Conservation (phyloP, 2,797 vertebrate species). For the Potorous gilbertii region DNA sequence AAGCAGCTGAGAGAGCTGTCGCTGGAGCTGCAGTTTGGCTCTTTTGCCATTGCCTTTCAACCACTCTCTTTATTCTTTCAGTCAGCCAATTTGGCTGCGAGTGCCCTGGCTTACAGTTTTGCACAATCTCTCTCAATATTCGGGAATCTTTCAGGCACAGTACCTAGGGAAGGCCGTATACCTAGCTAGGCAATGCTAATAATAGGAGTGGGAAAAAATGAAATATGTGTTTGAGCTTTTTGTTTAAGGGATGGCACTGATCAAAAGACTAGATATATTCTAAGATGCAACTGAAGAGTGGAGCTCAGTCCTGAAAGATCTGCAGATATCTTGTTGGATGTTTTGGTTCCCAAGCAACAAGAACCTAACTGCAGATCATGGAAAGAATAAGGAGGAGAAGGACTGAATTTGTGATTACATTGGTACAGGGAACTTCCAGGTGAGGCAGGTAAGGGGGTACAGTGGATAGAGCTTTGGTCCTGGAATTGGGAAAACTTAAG, state of each 20-base stretch:
- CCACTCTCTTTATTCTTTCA: slow-evolving; percentile 52
- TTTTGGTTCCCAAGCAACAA: background rate
- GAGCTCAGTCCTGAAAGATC: background rate
- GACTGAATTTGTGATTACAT: background rate
- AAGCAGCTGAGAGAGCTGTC: slow-evolving; percentile 43
- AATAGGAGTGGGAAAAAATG: background rate
- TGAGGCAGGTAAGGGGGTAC: background rate
- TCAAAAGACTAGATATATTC: background rate
- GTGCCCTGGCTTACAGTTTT: background rate
- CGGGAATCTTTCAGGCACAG: slow-evolving; percentile 33
- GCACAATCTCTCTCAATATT: slow-evolving; percentile 28
- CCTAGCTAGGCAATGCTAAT: background rate
- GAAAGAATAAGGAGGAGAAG: background rate
- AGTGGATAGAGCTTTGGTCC: background rate
- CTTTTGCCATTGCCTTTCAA: slow-evolving; percentile 51
- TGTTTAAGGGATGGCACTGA: background rate
- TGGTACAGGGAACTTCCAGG: background rate
- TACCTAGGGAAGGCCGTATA: slow-evolving; percentile 37
- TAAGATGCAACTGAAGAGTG: background rate
- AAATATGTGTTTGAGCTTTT: background rate
- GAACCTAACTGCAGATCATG: background rate
- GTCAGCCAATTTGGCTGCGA: slow-evolving; percentile 22
- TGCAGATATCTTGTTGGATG: background rate
- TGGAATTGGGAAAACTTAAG: background rate
- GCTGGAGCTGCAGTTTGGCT: slow-evolving; percentile 24